Evolutionary conservation across 2,888 invertebrate genomes (phyloP), one percentile per base, ranked within the genome.

Genomic region (Drosophila sordidula): DNA sequence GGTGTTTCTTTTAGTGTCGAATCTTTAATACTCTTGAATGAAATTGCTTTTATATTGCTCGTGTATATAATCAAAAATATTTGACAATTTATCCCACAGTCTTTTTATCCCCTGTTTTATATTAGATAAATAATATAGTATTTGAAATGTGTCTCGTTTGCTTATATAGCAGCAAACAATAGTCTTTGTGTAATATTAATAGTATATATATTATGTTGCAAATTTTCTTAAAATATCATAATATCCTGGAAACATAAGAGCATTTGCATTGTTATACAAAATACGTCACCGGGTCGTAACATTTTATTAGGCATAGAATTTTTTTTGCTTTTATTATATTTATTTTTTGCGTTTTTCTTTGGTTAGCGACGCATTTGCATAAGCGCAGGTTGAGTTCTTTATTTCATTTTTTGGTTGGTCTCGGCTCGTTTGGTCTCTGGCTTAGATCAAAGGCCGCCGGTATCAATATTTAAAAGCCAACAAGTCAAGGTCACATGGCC

Each of bases 401-500:
- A 16, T 6, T 25, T 67, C 34, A 16, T 34, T 32, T 46, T 18
- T 38, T 46, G 51, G 36, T 29, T 26, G 25, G 57, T 45, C 14
- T 36, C n/a, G 39, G 71, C 18, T 38, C 32, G n/a, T 22, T 22
- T 32, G 72, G 54, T 51, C 68, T 36, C 61, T 50, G 62, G 64
- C 76, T 57, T 47, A 76, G 88, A 82, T 82, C 88, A 82, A 82
- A 82, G 80, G 86, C 59, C 50, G 70, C 55, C 65, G 59, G 67
- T 83, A 88, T 83, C 87, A 86, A 83, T 86, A 83, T 83, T 88
- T 83, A 83, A 83, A 80, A 67, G 82, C 73, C 80, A 66, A 50
- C 59, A 66, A 68, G 87, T 84, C 83, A 83, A 83, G 89, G 83
- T 83, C 89, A 70, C 65, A 57, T 63, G 78, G 52, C 59, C 68